Percentiles rank a stretch among this genome's conserved stretches.
These are phyloP conservation scores for Cyclophora punctaria DNA, from an alignment of 2,888 invertebrate genomes.

Conservation along the genomic window DNA sequence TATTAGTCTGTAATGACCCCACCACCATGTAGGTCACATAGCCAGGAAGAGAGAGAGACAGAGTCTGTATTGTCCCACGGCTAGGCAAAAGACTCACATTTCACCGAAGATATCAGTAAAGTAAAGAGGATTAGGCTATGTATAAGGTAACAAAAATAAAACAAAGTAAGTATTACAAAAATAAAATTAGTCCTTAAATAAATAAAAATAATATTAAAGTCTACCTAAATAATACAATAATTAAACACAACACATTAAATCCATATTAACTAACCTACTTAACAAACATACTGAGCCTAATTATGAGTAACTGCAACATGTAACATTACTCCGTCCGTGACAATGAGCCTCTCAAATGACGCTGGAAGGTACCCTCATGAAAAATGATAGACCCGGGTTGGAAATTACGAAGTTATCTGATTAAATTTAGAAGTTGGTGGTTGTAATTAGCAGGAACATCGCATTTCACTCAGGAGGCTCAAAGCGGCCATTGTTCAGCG, in stretches of 20 bases:
- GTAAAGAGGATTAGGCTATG: no score
- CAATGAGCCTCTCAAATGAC: slow-evolving; percentile 15
- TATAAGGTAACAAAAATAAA: no score
- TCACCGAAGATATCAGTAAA: no score
- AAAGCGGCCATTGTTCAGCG: slow-evolving; percentile 35
- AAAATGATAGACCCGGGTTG: slow-evolving; percentile 59
- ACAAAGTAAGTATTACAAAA: no score
- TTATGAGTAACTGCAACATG: slow-evolving; percentile 19
- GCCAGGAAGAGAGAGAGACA: no score
- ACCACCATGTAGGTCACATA: no score
- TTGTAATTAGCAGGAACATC: slow-evolving; percentile 66
- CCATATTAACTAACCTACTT: slow-evolving; percentile 9
- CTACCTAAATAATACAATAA: not conserved
- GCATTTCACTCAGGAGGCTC: slow-evolving; percentile 67
- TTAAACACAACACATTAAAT: not conserved
- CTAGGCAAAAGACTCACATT: no score
- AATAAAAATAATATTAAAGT: not conserved
- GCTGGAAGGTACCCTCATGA: slow-evolving; percentile 39
- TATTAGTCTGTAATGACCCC: no score
- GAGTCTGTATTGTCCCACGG: no score
- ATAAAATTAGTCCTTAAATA: not conserved
- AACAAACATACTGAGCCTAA: slow-evolving; percentile 5
- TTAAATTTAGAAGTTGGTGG: slow-evolving; percentile 71
- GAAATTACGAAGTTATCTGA: slow-evolving; percentile 68
- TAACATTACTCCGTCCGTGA: slow-evolving; percentile 15